Evolutionary conservation across 2,888 invertebrate genomes (phyloP), one percentile per base, ranked within the genome.

Genomic region (Nemotelus nigrinus): DNA sequence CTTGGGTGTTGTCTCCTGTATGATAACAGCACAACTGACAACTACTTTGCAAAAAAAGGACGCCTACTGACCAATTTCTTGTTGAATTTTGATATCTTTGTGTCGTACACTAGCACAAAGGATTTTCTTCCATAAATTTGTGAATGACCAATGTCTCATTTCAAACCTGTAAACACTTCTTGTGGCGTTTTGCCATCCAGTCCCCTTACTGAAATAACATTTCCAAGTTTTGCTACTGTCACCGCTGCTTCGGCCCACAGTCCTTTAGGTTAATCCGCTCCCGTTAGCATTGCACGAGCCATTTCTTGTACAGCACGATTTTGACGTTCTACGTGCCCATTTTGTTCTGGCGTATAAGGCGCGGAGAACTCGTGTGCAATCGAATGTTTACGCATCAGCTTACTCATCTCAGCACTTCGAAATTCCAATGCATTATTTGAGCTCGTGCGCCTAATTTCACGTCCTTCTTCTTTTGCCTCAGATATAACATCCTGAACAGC

Each of bases 111-210:
- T 41, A 48, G 39, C 5, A 48, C 48, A 47, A 25, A 10, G 41
- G 68, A 2, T 25, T 3, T 48, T 25, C 25, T 47, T 3, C 25
- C 39, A 48, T 68, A 68, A 50, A 48, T 50, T 68, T 50, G 0
- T 2, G 50, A 25, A 25, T 68, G 48, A 2, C 50, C 50, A 6
- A 68, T 50, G 3, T 68, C 48, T n/a, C 25, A 50, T 68, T 47
- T 68, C 1, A 3, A 68, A 4, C 68, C 68, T 2, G 48, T 50
- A 48, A 68, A 48, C 25, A 48, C 68, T 48, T 68, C 68, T 50
- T 68, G 68, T 68, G 70, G 53, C 3, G 70, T 70, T 2, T 55
- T 53, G 53, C 2, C 2, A 43, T 70, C 70, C 6, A 70, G 44
- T 4, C 70, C 39, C 2, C 55, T 55, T 2, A 70, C 10, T 55